Conservation (phyloP, 1,140 invertebrate species). For the Ptiloglossa arizonensis region DNA sequence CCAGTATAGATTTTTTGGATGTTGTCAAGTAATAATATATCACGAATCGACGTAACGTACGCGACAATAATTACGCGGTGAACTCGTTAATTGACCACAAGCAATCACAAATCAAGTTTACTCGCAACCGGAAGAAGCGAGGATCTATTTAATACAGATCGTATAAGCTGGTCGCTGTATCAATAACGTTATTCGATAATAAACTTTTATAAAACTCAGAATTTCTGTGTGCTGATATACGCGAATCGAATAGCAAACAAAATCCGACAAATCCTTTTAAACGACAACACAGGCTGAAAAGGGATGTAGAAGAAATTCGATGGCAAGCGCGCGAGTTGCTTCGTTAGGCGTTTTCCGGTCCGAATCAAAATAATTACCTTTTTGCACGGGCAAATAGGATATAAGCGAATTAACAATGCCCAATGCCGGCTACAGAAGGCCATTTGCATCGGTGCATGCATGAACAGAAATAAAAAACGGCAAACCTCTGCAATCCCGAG, state of each 20-base stretch:
- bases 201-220: not conserved
- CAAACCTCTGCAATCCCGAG: not conserved
- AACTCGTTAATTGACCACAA: no score
- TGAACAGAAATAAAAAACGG: slow-evolving; percentile 6
- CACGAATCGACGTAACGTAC: no score
- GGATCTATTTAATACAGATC: no score
- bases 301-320: slow-evolving; percentile 33
- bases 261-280: slow-evolving; percentile 11
- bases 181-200: not conserved
- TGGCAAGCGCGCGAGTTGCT: slow-evolving; percentile 47
- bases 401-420: slow-evolving; percentile 60
- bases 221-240: not conserved
- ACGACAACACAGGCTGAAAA: slow-evolving; percentile 14
- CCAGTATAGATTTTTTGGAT: no score
- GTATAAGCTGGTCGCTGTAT: no score
- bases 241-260: slow-evolving; percentile 2
- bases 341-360: slow-evolving; percentile 63
- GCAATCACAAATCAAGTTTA: no score
- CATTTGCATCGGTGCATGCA: slow-evolving; percentile 46
- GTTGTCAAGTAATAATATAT: no score
- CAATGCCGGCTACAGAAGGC: slow-evolving; percentile 12
- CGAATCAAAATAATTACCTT: slow-evolving; percentile 70
- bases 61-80: no score
- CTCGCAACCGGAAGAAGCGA: no score
- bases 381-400: slow-evolving; percentile 48